A percentile compares a stretch with the other conserved stretches of the same genome.
Conservation (phyloP, 2,888 invertebrate species). For the Ectemnius lituratus region DNA sequence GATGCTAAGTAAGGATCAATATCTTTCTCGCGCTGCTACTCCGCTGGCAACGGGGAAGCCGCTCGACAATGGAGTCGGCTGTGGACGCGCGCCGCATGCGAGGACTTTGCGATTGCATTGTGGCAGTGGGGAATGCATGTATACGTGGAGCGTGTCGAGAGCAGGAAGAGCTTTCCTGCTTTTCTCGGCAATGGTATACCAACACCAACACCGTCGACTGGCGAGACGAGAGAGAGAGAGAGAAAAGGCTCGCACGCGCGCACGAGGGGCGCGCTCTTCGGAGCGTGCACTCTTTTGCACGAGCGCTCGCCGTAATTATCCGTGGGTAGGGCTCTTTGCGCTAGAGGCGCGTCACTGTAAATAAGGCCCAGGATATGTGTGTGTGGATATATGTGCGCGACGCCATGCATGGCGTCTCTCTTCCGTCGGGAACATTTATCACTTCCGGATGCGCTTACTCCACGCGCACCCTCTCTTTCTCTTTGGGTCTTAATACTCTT, state of each 20-base stretch:
- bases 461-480: conserved; percentile 40
- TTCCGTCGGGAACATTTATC: conserved; percentile 59
- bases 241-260: neutral
- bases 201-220: conserved; percentile 18
- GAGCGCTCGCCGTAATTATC: conserved; percentile 51
- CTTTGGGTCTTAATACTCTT: conserved; percentile 17
- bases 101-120: no score
- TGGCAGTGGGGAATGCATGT: no score
- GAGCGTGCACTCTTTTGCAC: conserved; percentile 34
- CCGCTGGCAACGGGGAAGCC: no score
- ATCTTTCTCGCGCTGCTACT: no score
- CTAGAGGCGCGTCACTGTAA: conserved; percentile 33
- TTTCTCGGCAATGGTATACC: neutral
- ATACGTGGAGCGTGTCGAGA: conserved; percentile 8
- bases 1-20: no score
- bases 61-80: neutral
- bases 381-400: neutral
- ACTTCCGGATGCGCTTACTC: conserved; percentile 56
- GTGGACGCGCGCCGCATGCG: conserved; percentile 29
- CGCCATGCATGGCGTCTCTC: neutral
- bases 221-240: conserved; percentile 8
- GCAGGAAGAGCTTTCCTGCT: conserved; percentile 1
- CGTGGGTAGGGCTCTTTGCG: conserved; percentile 36
- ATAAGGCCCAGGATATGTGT: conserved; percentile 18
- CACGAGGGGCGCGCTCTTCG: conserved; percentile 35